Evolutionary conservation across 2,797 vertebrate genomes (phyloP).

Genomic region (Peromyscus attwateri): DNA sequence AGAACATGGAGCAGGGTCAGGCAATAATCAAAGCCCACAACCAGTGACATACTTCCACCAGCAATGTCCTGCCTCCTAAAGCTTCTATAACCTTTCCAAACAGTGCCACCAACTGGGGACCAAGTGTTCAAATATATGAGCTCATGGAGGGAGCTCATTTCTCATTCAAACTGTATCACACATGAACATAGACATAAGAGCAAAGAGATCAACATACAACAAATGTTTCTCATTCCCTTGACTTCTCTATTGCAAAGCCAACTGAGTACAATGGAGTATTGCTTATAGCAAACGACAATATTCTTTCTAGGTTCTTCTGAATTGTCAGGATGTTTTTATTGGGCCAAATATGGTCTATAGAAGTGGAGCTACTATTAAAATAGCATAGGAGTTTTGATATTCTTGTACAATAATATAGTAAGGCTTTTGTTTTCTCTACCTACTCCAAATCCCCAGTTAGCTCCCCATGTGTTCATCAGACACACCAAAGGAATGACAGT

Average conservation of each 20-base stretch:
- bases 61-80: neutral
- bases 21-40: neutral
- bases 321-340: conserved; percentile 17
- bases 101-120: neutral
- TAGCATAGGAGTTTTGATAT: neutral
- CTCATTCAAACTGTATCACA: neutral
- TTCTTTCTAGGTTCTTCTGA: conserved; percentile 43
- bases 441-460: neutral
- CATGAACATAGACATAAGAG: neutral
- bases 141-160: too few relatives aligned
- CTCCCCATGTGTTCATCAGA: neutral
- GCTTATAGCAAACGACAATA: neutral
- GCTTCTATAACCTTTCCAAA: neutral
- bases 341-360: neutral
- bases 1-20: neutral
- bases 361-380: neutral
- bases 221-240: neutral
- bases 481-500: neutral
- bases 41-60: neutral
- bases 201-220: neutral
- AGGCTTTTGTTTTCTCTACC: neutral
- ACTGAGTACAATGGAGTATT: neutral
- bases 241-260: conserved; percentile 8
- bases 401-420: neutral
- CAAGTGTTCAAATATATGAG: neutral